Evolutionary conservation across 2,888 invertebrate species (phyloP).

Genomic region (Dorcus parallelipipedus): DNA sequence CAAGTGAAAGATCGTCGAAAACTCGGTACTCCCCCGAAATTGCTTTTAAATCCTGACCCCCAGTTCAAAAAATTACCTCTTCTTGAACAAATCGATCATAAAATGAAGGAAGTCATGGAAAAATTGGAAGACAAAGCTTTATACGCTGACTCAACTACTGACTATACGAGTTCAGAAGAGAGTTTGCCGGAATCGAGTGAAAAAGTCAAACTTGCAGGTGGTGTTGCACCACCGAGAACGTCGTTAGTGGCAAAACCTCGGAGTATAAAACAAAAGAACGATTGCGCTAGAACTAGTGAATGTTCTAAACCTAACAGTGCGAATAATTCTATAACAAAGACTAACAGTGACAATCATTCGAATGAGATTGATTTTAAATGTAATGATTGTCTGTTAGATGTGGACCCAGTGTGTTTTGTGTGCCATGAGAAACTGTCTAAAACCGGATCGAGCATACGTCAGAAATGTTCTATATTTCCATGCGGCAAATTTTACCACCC

Average conservation of each 20-base stretch:
- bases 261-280: no score
- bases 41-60: slow-evolving; percentile 10
- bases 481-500: slow-evolving; percentile 76
- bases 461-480: slow-evolving; percentile 61
- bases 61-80: slow-evolving; percentile 34
- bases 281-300: not conserved
- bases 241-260: no score
- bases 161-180: slow-evolving; percentile 41
- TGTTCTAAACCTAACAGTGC: not conserved
- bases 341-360: slow-evolving; percentile 1
- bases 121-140: slow-evolving; percentile 49
- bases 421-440: slow-evolving; percentile 52
- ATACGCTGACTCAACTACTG: slow-evolving; percentile 42
- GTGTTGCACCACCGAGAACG: no score
- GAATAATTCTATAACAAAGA: not conserved
- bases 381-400: slow-evolving; percentile 58
- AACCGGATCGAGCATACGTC: slow-evolving; percentile 48
- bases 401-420: slow-evolving; percentile 63
- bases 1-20: slow-evolving; percentile 24
- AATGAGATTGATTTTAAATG: slow-evolving; percentile 53
- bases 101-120: slow-evolving; percentile 55
- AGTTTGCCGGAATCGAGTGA: not conserved
- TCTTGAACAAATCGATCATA: slow-evolving; percentile 49
- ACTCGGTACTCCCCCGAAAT: slow-evolving; percentile 24
- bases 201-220: no score